Percentiles rank a stretch among this genome's conserved stretches.
These are phyloP conservation scores for Blera fallax DNA, from an alignment of 2,888 invertebrate genomes.

Conservation along the genomic window DNA sequence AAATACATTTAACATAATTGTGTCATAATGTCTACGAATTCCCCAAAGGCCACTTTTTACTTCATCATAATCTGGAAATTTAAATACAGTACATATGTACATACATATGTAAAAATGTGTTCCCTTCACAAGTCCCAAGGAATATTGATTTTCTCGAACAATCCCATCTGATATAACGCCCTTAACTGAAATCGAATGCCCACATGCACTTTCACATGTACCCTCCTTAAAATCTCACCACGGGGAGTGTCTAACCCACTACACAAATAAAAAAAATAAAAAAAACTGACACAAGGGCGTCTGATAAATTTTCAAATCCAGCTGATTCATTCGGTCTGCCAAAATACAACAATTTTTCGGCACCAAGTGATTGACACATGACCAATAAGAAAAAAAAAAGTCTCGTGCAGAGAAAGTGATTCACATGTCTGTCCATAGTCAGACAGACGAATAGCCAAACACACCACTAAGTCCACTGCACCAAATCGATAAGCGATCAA, in stretches of 20 bases:
- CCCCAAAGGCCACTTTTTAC: not conserved
- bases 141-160: conserved; percentile 12
- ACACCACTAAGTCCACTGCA: conserved; percentile 15
- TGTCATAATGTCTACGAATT: not conserved
- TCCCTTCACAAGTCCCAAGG: not conserved
- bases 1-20: not conserved
- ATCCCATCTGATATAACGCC: conserved; percentile 35
- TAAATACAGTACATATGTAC: not conserved
- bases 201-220: conserved; percentile 8
- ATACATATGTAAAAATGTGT: not conserved
- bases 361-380: conserved; percentile 43
- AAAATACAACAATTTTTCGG: not conserved
- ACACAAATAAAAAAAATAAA: not conserved
- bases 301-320: conserved; percentile 25
- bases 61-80: not conserved
- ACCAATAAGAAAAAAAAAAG: not conserved
- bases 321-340: conserved; percentile 57
- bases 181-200: conserved; percentile 11
- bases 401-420: conserved; percentile 51
- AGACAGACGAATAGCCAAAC: not conserved
- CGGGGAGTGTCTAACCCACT: conserved; percentile 12
- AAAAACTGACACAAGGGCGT: conserved; percentile 4
- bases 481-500: conserved; percentile 42
- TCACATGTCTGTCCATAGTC: conserved; percentile 30
- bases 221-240: not conserved